Evolutionary conservation across 2,797 vertebrate species (phyloP).

Genomic region (Rachycentron canadum): DNA sequence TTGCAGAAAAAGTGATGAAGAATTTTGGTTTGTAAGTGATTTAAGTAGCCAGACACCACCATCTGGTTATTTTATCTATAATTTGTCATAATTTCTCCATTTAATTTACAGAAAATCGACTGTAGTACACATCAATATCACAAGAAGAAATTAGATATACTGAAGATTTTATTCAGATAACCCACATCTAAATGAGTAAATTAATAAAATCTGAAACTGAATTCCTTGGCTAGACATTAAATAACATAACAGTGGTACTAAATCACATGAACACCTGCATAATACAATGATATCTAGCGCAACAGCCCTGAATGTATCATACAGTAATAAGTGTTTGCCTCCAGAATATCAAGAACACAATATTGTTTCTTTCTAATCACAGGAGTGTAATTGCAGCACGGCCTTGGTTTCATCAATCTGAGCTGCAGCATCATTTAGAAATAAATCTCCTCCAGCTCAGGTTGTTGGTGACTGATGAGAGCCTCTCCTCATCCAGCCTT

Average conservation of each 20-base stretch:
- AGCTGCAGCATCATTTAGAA: not conserved
- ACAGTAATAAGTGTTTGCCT: not conserved
- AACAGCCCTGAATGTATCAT: not conserved
- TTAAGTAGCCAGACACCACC: not conserved
- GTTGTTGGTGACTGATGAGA: not conserved
- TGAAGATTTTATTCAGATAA: not conserved
- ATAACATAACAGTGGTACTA: not conserved
- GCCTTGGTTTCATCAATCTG: not conserved
- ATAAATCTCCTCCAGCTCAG: constrained; percentile 6
- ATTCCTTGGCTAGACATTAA: not conserved
- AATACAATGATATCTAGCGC: not conserved
- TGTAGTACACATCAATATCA: not conserved
- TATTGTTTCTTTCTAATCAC: not conserved
- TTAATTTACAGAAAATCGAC: not conserved
- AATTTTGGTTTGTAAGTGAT: not conserved
- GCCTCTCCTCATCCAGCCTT: constrained; percentile 29
- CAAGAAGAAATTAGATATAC: not conserved
- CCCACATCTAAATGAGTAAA: not conserved
- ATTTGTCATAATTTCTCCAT: not conserved
- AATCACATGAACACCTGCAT: not conserved
- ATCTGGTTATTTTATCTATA: not conserved
- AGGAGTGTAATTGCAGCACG: not conserved
- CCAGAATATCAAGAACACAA: constrained; percentile 2
- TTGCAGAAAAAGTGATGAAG: not conserved
- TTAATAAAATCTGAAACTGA: not conserved